Percentiles rank a stretch among this genome's conserved stretches.
These are phyloP conservation scores for Chaetodon auriga DNA, from an alignment of 2,113 vertebrate genomes.

Conservation along the genomic window DNA sequence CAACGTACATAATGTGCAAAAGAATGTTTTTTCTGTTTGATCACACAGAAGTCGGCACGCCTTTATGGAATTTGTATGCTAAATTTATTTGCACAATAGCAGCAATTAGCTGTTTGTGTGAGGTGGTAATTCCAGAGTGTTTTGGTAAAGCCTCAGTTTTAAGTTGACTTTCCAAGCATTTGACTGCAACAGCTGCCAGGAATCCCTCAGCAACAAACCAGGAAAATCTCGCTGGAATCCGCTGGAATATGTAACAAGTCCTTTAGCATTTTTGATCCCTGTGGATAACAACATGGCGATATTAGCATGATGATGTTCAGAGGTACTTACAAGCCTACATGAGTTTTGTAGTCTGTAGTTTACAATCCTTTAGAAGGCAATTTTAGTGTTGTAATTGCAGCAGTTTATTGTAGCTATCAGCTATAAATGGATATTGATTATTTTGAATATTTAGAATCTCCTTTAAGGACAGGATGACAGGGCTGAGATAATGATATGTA, in stretches of 20 bases:
- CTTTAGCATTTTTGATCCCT: neutral
- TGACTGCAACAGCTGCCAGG: conserved; percentile 9
- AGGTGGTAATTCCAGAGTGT: conserved; percentile 12
- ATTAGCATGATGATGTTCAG: neutral
- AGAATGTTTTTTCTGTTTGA: conserved; percentile 41
- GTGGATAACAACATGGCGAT: neutral
- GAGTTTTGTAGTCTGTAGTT: neutral
- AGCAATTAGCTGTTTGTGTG: conserved; percentile 31
- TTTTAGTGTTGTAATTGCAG: neutral
- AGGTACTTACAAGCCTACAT: neutral
- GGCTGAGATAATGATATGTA: neutral
- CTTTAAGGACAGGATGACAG: neutral
- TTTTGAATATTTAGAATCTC: neutral
- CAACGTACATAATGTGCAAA: conserved; percentile 36
- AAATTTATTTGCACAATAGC: conserved; percentile 28
- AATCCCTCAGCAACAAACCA: conserved; percentile 14
- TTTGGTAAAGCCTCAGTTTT: conserved; percentile 28
- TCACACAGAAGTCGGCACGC: conserved; percentile 5
- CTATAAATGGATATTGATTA: neutral
- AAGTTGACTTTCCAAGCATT: conserved; percentile 25
- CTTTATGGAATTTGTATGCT: conserved; percentile 1
- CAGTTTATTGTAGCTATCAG: neutral
- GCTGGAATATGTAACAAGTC: neutral
- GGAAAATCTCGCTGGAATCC: neutral
- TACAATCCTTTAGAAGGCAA: neutral